Percentiles rank a stretch among this genome's conserved stretches.
Conservation (phyloP, 2,113 vertebrate genomes). For the Benitochromis conjunctus region DNA sequence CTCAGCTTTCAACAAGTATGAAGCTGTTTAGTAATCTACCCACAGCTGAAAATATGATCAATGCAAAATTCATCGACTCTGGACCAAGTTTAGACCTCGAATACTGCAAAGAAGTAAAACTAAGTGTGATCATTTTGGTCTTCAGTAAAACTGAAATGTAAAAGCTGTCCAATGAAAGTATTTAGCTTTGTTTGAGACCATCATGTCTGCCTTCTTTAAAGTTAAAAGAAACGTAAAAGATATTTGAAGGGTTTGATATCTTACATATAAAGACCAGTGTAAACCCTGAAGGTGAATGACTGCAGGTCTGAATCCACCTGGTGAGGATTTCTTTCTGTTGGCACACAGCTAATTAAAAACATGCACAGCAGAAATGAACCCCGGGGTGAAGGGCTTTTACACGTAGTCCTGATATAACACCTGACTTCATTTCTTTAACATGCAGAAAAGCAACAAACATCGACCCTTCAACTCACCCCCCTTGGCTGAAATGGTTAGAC, state of each 20-base stretch:
- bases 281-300: neutral
- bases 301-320: neutral
- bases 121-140: neutral
- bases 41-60: neutral
- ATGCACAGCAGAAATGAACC: neutral
- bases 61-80: neutral
- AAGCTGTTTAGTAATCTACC: neutral
- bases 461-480: neutral
- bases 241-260: neutral
- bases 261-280: neutral
- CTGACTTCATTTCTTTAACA: neutral
- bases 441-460: neutral
- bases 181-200: neutral
- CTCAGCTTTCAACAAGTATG: neutral
- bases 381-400: neutral
- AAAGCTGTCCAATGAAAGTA: neutral
- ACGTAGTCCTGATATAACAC: neutral
- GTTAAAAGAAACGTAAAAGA: neutral
- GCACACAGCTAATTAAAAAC: neutral
- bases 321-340: neutral
- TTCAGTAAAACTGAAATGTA: neutral
- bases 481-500: constrained; percentile 17
- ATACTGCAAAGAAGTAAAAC: neutral
- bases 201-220: neutral
- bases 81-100: neutral